phyloP scores from a whole-genome alignment of 2,888 invertebrate species.

The Melitaea athalia region DNA sequence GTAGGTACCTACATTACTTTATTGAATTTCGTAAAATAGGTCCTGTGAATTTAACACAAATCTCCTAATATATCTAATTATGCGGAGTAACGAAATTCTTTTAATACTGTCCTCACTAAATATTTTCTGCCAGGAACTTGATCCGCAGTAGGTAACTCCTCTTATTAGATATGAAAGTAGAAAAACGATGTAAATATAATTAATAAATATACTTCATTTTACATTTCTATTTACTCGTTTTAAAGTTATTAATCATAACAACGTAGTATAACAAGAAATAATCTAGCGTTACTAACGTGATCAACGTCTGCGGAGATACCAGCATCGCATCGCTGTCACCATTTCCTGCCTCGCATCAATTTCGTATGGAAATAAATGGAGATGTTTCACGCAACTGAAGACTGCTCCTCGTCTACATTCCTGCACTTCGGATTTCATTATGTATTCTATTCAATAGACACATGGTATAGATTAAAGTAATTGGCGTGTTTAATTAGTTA shows the following conservation, averaged over 20 bases:
- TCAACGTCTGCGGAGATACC: constrained; percentile 51
- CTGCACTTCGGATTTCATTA: background rate
- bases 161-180: too few species aligned
- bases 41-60: too few species aligned
- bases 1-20: too few species aligned
- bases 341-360: constrained; percentile 62
- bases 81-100: too few species aligned
- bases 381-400: constrained; percentile 46
- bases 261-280: constrained; percentile 14
- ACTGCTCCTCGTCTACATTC: constrained; percentile 39
- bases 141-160: too few species aligned
- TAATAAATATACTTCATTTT: too few species aligned
- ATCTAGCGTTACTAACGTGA: constrained; percentile 49
- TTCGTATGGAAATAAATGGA: constrained; percentile 61
- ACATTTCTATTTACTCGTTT: too few species aligned
- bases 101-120: too few species aligned
- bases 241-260: background rate
- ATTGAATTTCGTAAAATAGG: too few species aligned
- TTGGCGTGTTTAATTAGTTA: background rate
- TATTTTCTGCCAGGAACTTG: too few species aligned
- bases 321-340: constrained; percentile 53
- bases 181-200: too few species aligned
- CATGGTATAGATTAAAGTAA: background rate
- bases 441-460: background rate
- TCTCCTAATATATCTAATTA: too few species aligned